Evolutionary conservation across 1,140 invertebrate genomes (phyloP), one percentile per base, ranked within the genome.

Genomic region (Drosophila eugracilis): DNA sequence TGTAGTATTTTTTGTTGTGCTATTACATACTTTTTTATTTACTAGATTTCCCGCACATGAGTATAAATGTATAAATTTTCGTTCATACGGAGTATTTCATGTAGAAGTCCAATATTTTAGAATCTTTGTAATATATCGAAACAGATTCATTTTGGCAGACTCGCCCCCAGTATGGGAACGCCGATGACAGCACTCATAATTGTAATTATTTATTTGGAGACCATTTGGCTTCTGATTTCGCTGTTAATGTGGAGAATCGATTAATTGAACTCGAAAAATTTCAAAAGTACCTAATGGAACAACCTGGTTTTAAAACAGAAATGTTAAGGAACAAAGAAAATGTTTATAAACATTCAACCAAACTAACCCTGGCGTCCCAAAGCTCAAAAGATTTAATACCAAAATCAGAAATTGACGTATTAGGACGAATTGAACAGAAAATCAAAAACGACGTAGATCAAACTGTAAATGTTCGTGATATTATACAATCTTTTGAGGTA

Each of bases 401-500:
- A 44, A 22, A 26, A 10, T 1, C 3, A 9, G 22, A 24, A 15
- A 34, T n/a, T 36, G 28, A 15, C 24, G 21, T 36, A 17, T 1
- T 9, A 17, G 22, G 7, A n/a, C 14, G 24, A 45, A 14, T n/a
- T n/a, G 44, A 47, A 3, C 6, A 15, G 5, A 28, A 12, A 9
- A 6, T 15, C 24, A 47, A 47, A 24, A 3, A 7, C 2, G 50
- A 26, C 19, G n/a, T 28, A 44, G 21, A 44, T 34, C 92, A 93
- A 5, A 93, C 93, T 52, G 85, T 94, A 4, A 94, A 94, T 5
- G 94, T 95, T 0, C 94, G 93, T 72, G 93, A 93, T 19, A 70
- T 95, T 14, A 95, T 95, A 42, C 92, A 93, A 50, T 94, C 93
- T 53, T 95, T 95, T 70, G 89, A 91, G 21, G 53, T 88, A 39